A percentile compares a stretch with the other conserved stretches of the same genome.
Conservation (phyloP, 2,797 vertebrate species). For the Microctenopoma stevenorrisi region DNA sequence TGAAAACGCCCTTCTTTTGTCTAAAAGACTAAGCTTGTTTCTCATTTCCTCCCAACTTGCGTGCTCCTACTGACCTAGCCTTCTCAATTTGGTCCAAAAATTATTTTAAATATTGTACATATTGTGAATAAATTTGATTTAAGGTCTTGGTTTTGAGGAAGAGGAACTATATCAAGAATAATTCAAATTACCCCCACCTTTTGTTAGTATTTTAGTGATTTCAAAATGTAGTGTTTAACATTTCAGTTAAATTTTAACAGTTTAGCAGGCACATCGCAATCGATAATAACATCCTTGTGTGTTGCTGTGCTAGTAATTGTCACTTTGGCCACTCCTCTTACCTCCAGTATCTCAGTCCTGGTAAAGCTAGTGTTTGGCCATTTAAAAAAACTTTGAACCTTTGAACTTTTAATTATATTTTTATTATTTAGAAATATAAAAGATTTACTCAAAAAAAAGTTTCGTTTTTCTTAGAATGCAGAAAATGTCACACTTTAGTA, state of each 20-base stretch:
- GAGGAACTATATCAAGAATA: slow-evolving; percentile 10
- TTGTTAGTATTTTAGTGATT: background rate
- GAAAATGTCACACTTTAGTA: background rate
- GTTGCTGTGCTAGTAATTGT: too few species aligned
- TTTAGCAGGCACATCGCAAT: too few species aligned
- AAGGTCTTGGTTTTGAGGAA: slow-evolving; percentile 2
- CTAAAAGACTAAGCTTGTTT: background rate
- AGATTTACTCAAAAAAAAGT: too few species aligned
- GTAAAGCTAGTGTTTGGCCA: too few species aligned
- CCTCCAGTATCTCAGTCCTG: too few species aligned
- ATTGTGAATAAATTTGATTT: slow-evolving; percentile 13
- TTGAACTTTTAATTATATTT: background rate
- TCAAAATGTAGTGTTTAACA: too few species aligned
- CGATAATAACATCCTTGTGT: too few species aligned
- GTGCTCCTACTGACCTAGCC: too few species aligned
- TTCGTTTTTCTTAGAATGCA: too few species aligned
- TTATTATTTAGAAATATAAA: background rate
- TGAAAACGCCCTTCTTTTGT: background rate
- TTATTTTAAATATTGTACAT: slow-evolving; percentile 13
- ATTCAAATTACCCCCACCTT: background rate
- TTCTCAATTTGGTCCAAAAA: background rate
- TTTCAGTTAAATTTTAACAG: too few species aligned
- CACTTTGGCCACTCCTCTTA: too few species aligned
- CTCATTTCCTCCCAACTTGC: background rate
- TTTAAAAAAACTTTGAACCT: too few species aligned